phyloP scores from a whole-genome alignment of 2,888 invertebrate genomes.

The Cheilosia variabilis region DNA sequence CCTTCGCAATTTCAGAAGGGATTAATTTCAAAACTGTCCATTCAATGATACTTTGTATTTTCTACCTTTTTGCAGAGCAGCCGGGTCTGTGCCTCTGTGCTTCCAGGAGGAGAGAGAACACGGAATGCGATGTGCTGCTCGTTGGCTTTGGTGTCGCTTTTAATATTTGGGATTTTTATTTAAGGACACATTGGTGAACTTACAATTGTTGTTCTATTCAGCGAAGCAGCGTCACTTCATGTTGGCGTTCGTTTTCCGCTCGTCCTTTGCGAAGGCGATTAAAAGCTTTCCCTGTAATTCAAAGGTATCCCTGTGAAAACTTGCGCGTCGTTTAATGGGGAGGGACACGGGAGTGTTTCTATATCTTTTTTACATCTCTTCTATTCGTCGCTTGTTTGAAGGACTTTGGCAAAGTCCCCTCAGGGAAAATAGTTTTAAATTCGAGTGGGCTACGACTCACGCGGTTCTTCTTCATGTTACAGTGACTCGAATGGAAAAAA shows the following conservation, averaged over 20 bases:
- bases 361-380: too few relatives aligned
- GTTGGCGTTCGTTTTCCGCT: slow-evolving; percentile 10
- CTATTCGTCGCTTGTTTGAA: too few relatives aligned
- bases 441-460: too few relatives aligned
- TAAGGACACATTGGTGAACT: slow-evolving; percentile 47
- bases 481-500: too few relatives aligned
- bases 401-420: too few relatives aligned
- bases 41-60: slow-evolving; percentile 58
- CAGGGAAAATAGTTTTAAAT: too few relatives aligned
- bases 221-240: slow-evolving; percentile 18
- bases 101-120: slow-evolving; percentile 23
- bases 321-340: slow-evolving; percentile 34
- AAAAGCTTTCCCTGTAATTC: slow-evolving; percentile 28
- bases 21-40: slow-evolving; percentile 64
- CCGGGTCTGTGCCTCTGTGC: slow-evolving; percentile 44
- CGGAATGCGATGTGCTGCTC: background rate
- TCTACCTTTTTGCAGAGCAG: slow-evolving; percentile 31
- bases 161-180: slow-evolving; percentile 51
- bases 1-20: slow-evolving; percentile 53
- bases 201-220: slow-evolving; percentile 31
- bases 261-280: slow-evolving; percentile 37
- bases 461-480: too few relatives aligned
- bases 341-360: background rate
- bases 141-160: slow-evolving; percentile 15
- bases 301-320: slow-evolving; percentile 32